phyloP scores from a whole-genome alignment of 2,797 vertebrate genomes.

The Megaceryle alcyon region DNA sequence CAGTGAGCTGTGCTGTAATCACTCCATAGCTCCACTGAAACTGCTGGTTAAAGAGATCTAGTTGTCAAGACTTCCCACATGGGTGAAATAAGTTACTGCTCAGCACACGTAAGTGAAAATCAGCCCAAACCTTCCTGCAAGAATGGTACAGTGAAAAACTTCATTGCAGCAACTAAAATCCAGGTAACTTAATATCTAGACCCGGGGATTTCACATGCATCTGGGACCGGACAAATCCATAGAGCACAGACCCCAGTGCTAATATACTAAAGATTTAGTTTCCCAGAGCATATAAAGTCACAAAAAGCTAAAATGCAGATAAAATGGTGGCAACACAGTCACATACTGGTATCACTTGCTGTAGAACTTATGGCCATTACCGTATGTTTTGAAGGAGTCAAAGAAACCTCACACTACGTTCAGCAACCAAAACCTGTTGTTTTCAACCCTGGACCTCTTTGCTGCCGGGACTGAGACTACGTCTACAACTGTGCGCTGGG shows the following conservation, averaged over 20 bases:
- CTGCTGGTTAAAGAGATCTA: background rate
- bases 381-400: conserved; percentile 60
- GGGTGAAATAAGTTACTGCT: background rate
- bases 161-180: background rate
- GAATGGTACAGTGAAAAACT: background rate
- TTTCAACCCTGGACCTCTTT: conserved; percentile 75
- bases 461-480: conserved; percentile 77
- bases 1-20: background rate
- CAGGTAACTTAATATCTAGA: background rate
- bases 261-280: background rate
- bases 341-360: background rate
- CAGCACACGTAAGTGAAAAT: background rate
- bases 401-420: conserved; percentile 61
- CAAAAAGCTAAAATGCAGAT: background rate
- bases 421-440: conserved; percentile 60
- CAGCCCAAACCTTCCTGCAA: background rate
- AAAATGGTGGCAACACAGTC: background rate
- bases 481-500: conserved; percentile 78
- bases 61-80: accelerated
- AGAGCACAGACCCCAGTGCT: background rate
- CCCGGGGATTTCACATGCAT: background rate
- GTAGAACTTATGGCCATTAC: background rate
- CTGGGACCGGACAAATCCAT: background rate
- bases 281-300: background rate
- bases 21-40: background rate